These are phyloP conservation scores for Myodes glareolus DNA, from an alignment of 2,113 vertebrate species.

Conservation along the genomic window DNA sequence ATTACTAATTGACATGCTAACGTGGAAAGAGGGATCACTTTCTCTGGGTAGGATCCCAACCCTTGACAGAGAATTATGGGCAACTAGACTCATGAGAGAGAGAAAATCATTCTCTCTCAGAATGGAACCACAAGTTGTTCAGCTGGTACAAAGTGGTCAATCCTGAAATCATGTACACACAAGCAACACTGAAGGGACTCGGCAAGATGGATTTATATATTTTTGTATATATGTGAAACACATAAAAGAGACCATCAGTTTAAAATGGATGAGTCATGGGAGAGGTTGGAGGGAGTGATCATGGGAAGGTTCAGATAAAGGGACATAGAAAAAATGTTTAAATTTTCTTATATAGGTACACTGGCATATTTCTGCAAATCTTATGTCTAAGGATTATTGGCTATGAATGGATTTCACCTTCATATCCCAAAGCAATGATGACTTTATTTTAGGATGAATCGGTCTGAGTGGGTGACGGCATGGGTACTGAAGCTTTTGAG, in stretches of 20 bases:
- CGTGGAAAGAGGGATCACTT: not conserved
- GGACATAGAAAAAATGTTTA: no score
- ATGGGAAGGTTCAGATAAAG: not conserved
- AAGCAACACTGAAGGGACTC: not conserved
- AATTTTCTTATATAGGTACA: not conserved
- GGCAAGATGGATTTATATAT: not conserved
- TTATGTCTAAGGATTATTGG: not conserved
- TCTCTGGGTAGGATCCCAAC: not conserved
- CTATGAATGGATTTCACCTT: not conserved
- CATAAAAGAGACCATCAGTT: rapidly evolving
- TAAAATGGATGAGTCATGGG: not conserved
- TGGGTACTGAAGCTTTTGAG: not conserved
- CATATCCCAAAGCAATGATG: not conserved
- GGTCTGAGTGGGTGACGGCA: not conserved
- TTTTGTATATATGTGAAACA: not conserved
- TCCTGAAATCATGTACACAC: not conserved
- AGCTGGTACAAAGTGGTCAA: not conserved
- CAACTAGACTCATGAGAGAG: not conserved
- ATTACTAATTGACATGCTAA: not conserved
- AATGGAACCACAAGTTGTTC: not conserved
- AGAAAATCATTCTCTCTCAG: not conserved
- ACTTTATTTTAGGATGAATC: constrained; percentile 31
- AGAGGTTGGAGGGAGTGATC: not conserved
- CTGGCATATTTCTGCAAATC: not conserved
- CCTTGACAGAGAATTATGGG: not conserved